Evolutionary conservation across 2,113 vertebrate species (phyloP), one percentile per base, ranked within the genome.

Genomic region (Acrocephalus kingi): DNA sequence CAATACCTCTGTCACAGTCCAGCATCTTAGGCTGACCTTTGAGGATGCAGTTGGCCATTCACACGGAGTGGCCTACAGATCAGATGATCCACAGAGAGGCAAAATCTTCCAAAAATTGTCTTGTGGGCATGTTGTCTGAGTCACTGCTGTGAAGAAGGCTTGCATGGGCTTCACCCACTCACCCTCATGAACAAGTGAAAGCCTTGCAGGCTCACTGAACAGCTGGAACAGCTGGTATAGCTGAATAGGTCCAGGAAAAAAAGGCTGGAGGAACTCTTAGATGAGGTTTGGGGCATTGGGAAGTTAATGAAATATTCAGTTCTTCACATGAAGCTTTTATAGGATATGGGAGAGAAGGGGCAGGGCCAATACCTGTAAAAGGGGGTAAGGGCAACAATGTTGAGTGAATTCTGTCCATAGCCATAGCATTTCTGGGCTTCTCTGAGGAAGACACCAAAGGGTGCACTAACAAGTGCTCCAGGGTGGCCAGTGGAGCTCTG

Each of bases 1-100:
- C 37, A 59, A 71, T 2, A 54, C 3, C 16, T 75, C n/a, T 45
- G 11, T 56, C 0, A 0, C 30, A 17, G 16, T 13, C 48, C 58
- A 73, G 22, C 6, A 78, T 9, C 31, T 22, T 22, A 3, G 12
- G 14, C 15, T 78, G 43, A 43, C 21, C 16, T 56, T 59, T 52
- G 24, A 79, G 39, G 35, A 55, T 30, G 9, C 4, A 56, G 23
- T 54, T 90, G 56, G 33, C n/a, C 27, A 13, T 8, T 31, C 52
- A 45, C 27, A 68, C 15, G 31, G 28, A 7, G 11, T 14, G 11
- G 2, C 33, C 84, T 35, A 41, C 27, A 51, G 13, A 28, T 24
- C 43, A n/a, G 17, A 30, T 55, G 25, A 48, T 43, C 43, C 33
- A 49, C 1, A 9, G 8, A 49, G 13, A 13, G 4, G 10, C 4